phyloP scores from a whole-genome alignment of 2,888 invertebrate genomes.

The Pachycephus smyrnensis region DNA sequence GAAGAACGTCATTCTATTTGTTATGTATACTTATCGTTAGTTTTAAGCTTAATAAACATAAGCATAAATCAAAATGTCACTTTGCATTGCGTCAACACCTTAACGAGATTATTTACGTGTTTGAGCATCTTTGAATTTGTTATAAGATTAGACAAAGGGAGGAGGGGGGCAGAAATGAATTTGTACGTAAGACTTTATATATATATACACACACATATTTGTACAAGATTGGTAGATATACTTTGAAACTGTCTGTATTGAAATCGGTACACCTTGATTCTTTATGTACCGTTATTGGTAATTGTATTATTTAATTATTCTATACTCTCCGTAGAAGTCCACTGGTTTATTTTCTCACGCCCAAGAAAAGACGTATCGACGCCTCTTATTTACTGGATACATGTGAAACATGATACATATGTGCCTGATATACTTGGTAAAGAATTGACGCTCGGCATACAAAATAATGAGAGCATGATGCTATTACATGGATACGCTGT shows the following conservation, averaged over 20 bases:
- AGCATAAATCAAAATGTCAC: neutral
- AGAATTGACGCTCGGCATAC: neutral
- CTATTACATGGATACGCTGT: neutral
- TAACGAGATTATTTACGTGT: neutral
- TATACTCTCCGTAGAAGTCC: neutral
- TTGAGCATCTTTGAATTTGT: neutral
- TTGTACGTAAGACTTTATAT: neutral
- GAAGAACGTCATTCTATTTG: neutral
- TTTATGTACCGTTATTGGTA: neutral
- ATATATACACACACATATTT: too few species aligned
- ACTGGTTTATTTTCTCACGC: neutral
- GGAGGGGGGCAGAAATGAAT: neutral
- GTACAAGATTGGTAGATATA: neutral
- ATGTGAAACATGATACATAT: neutral
- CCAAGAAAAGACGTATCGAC: neutral
- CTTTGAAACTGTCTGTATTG: neutral
- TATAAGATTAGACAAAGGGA: neutral
- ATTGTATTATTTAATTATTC: neutral
- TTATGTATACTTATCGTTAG: neutral
- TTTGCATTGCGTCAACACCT: neutral
- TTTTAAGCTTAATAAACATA: neutral
- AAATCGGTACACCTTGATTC: neutral
- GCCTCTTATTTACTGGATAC: neutral
- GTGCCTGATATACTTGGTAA: neutral
- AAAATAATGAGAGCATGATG: neutral